Base-by-base conservation (phyloP, 1,140 invertebrate species). In the Leptinotarsa texana region DNA sequence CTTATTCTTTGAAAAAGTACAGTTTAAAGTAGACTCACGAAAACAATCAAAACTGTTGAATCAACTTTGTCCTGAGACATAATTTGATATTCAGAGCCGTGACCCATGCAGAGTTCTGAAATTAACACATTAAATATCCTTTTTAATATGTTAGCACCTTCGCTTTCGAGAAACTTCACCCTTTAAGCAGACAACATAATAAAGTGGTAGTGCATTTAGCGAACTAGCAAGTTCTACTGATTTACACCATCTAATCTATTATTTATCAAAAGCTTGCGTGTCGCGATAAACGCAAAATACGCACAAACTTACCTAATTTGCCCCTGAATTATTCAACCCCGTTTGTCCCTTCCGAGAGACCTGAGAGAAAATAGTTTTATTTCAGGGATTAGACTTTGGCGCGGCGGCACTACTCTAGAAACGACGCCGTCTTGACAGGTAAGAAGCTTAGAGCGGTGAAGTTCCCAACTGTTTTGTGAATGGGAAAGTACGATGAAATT, bases 401-500 rank as follows among this genome's bases (percentile, higher is more conserved):
- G 51, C n/a, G 51, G 51, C n/a, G 51, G 51, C 51, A 57, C 51
- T 57, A 17, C 51, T 57, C 51, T 57, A 57, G 51, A 57, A 18
- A 15, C 51, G 4, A 57, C 51, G n/a, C 51, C n/a, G n/a, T 57
- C 51, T 57, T 57, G 51, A 57, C 51, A 57, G 51, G 51, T 57
- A 57, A 57, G 51, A 18, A 57, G 51, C 51, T 57, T 57, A 57
- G 4, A 57, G 17, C 6, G 51, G 51, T 18, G 4, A n/a, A 57
- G 51, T 57, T 57, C n/a, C 51, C 51, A 57, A 57, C 4, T 57
- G 51, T 15, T 57, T 57, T 57, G 51, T 57, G 51, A 15, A 57
- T 57, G n/a, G 51, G 51, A 57, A 57, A 57, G 51, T 57, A 57
- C 51, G n/a, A 57, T 57, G 51, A 57, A 57, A 57, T 57, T 57